Conservation (phyloP, 2,113 vertebrate species). For the Notarius quadriscutis region DNA sequence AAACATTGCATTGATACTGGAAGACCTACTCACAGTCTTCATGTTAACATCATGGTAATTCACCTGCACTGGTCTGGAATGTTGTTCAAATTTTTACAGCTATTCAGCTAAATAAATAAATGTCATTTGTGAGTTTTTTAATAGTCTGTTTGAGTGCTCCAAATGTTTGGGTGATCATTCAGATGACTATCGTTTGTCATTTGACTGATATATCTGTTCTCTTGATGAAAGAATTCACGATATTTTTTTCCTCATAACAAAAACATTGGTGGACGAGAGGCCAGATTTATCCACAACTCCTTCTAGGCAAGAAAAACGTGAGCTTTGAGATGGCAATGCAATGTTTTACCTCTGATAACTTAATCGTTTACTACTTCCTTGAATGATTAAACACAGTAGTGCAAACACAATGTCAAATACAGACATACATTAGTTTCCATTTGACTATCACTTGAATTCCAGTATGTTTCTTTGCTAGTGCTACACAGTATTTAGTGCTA, state of each 20-base stretch:
- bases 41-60: background rate
- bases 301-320: background rate
- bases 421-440: background rate
- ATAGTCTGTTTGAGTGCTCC: background rate
- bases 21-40: background rate
- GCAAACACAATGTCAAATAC: background rate
- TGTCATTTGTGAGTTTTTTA: background rate
- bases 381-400: background rate
- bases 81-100: background rate
- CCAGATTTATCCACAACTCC: background rate
- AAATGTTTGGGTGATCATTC: background rate
- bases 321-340: background rate
- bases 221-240: background rate
- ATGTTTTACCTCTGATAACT: background rate
- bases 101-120: background rate
- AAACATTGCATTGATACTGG: background rate
- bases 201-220: background rate
- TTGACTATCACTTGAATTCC: background rate
- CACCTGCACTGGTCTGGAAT: background rate
- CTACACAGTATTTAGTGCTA: background rate
- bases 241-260: background rate
- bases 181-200: background rate
- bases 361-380: background rate
- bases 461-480: background rate
- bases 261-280: background rate